phyloP scores from a whole-genome alignment of 2,888 invertebrate genomes.

The Phania funesta region DNA sequence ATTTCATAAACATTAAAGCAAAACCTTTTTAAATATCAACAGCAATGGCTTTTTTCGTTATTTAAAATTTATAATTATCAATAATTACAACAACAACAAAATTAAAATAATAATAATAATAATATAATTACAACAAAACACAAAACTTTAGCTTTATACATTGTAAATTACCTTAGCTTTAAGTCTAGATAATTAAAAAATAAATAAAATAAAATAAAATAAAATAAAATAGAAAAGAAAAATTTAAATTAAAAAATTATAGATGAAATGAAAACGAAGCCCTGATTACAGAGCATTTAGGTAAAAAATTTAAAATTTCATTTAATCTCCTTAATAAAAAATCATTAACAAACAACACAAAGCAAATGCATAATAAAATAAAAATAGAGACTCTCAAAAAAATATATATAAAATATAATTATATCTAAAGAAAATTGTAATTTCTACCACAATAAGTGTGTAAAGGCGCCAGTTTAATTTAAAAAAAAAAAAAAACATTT shows the following conservation, averaged over 20 bases:
- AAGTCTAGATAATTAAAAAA: constrained; percentile 71
- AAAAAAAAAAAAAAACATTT: constrained; percentile 7
- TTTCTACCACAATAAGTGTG: constrained; percentile 52
- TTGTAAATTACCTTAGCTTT: constrained; percentile 72
- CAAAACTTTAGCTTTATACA: constrained; percentile 74
- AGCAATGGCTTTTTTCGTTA: constrained; percentile 63
- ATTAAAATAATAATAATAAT: constrained; percentile 27
- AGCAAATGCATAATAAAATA: constrained; percentile 45
- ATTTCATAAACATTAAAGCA: constrained; percentile 51
- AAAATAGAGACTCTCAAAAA: constrained; percentile 16
- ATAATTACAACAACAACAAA: constrained; percentile 20
- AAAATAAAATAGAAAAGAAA: too few relatives aligned
- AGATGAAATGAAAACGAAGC: constrained; percentile 63
- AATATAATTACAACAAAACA: constrained; percentile 39
- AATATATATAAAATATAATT: background rate
- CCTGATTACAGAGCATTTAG: constrained; percentile 64
- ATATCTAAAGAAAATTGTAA: constrained; percentile 23
- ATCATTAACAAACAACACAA: constrained; percentile 37
- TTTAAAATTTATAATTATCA: constrained; percentile 57
- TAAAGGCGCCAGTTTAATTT: constrained; percentile 55
- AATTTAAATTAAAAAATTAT: too few relatives aligned
- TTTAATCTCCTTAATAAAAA: constrained; percentile 57
- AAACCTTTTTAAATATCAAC: constrained; percentile 50
- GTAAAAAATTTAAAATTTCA: constrained; percentile 53
- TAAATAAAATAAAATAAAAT: constrained; percentile 48